These are phyloP conservation scores for Python bivittatus DNA, from an alignment of 2,113 vertebrate species.

Conservation along the genomic window DNA sequence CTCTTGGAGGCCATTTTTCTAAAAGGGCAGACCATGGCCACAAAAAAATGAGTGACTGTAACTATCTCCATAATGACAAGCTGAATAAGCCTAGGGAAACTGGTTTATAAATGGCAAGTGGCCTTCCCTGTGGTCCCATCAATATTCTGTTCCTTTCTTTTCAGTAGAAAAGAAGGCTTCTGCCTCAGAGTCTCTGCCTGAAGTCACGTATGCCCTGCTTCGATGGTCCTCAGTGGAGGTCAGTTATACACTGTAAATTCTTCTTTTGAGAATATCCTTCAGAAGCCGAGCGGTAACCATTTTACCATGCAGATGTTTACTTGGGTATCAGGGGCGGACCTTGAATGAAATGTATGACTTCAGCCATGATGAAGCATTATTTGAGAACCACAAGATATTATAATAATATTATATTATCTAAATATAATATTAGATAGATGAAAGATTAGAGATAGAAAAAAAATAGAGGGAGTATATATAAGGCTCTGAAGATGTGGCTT, in stretches of 20 bases:
- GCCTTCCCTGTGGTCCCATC: conserved; percentile 20
- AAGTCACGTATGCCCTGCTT: background rate
- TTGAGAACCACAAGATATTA: no score
- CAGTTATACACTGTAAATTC: background rate
- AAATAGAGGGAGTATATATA: no score
- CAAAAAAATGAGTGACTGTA: background rate
- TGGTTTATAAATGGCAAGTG: background rate
- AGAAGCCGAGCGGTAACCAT: conserved; percentile 26
- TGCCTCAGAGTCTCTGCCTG: conserved; percentile 23
- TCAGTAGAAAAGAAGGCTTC: background rate
- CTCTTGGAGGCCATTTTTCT: no score
- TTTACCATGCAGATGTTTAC: conserved; percentile 32
- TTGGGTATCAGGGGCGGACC: conserved; percentile 29
- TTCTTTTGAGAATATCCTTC: background rate
- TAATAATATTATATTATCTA: no score
- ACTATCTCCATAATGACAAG: rapidly evolving
- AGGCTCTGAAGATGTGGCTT: no score
- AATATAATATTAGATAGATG: no score
- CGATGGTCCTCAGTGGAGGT: background rate
- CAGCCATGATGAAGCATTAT: conserved; percentile 2
- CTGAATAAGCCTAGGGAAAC: background rate
- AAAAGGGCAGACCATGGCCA: no score
- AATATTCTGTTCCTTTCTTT: background rate
- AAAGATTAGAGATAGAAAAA: no score
- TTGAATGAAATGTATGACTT: conserved; percentile 25